Evolutionary conservation across 2,113 vertebrate species (phyloP).

Genomic region (Cyphomyrus discorhynchus): DNA sequence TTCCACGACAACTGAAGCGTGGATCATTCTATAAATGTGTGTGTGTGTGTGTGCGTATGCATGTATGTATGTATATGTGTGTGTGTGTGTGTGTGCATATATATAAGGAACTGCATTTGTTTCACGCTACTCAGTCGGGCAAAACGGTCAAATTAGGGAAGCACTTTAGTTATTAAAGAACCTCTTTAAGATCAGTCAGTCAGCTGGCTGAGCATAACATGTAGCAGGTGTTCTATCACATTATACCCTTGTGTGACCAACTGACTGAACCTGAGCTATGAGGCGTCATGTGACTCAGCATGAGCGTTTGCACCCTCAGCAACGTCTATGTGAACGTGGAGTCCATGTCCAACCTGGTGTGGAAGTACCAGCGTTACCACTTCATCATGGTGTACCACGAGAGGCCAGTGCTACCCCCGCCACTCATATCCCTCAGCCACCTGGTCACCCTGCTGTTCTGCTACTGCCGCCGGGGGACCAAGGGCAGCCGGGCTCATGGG

Average conservation of each 20-base stretch:
- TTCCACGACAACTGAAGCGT: background rate
- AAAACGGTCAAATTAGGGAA: background rate
- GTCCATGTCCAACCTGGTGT: conserved; percentile 95
- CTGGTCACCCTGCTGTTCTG: conserved; percentile 79
- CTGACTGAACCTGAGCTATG: background rate
- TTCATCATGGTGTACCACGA: conserved; percentile 98
- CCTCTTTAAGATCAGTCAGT: background rate
- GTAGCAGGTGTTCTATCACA: background rate
- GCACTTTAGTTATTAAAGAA: background rate
- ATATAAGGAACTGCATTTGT: background rate
- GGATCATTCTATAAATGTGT: background rate
- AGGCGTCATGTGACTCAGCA: background rate
- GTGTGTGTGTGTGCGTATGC: too few relatives aligned
- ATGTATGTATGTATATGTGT: too few relatives aligned
- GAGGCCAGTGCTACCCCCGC: conserved; percentile 91
- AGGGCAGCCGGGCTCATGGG: conserved; percentile 81
- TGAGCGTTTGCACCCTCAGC: conserved; percentile 56
- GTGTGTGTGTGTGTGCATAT: too few relatives aligned
- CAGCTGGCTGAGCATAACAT: background rate
- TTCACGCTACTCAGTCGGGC: background rate
- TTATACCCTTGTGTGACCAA: background rate
- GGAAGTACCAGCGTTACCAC: conserved; percentile 97
- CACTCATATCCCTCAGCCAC: conserved; percentile 88
- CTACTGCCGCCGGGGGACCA: conserved; percentile 85
- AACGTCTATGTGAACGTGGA: conserved; percentile 97